Percentiles rank a stretch among this genome's conserved stretches.
Conservation (phyloP, 1,140 invertebrate species). For the Ericerus pela region DNA sequence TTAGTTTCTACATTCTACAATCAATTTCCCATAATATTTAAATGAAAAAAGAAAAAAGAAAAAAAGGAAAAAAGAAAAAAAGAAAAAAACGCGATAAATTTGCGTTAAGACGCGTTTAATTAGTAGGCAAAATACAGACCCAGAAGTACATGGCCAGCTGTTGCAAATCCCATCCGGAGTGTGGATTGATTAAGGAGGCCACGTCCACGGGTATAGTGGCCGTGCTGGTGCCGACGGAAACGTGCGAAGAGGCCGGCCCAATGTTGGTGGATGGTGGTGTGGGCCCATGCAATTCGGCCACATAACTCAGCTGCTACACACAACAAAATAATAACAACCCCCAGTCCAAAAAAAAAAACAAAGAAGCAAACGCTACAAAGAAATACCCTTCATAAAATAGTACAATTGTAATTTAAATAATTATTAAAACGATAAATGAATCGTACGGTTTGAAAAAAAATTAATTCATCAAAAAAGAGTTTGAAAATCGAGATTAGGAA, state of each 20-base stretch:
- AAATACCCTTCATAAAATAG: neutral
- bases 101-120: neutral
- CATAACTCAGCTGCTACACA: slow-evolving; percentile 10
- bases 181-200: slow-evolving; percentile 10
- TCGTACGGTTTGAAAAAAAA: neutral
- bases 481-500: neutral
- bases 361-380: neutral
- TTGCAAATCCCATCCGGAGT: slow-evolving; percentile 45
- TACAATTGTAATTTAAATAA: too few relatives aligned
- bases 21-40: neutral
- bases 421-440: too few relatives aligned
- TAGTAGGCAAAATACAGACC: slow-evolving; percentile 38
- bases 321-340: slow-evolving; percentile 11
- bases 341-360: slow-evolving; percentile 8
- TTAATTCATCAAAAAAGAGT: neutral
- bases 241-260: slow-evolving; percentile 8
- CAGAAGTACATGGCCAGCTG: slow-evolving; percentile 54
- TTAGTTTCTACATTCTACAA: too few relatives aligned
- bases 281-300: slow-evolving; percentile 8
- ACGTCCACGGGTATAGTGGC: slow-evolving; percentile 11
- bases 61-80: neutral
- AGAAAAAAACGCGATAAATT: neutral
- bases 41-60: neutral
- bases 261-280: slow-evolving; percentile 9
- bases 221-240: slow-evolving; percentile 8